Base-by-base conservation (phyloP, 2,797 vertebrate genomes). In the Argya squamiceps region DNA sequence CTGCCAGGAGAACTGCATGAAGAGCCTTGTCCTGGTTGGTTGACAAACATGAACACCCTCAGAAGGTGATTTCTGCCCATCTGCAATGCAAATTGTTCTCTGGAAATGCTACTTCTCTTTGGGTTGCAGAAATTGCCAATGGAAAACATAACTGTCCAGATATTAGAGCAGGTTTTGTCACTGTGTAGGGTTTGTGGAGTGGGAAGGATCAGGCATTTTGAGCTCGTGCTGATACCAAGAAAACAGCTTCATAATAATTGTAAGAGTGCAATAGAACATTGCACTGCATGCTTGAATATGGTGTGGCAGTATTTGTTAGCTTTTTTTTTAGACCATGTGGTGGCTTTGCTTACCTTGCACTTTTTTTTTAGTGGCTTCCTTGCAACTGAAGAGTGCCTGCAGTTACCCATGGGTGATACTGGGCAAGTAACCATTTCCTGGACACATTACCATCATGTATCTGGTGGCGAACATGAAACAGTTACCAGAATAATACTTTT, bases 41-140 rank as follows among this genome's bases (percentile, higher is more conserved):
- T 89, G 71, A 83, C 59, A 58, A 59, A 39, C 1, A 0, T 5
- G 26, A 50, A 26, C 36, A 34, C 4, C 7, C 16, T 85, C 20
- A 15, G 46, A 62, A 82, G 23, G 39, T 56, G 39, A 39, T 46
- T 46, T 69, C 76, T 1, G 2, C 8, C 43, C 6, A 13, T 79
- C 36, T 0, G 0, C 4, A 4, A 0, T 63, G 22, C 0, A 1
- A 32, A 5, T 36, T 0, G 0, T 84, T 13, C n/a, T 36, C 30
- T 79, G n/a, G 55, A 62, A 79, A 19, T 55, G 24, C 52, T 70
- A 9, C n/a, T 79, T 88, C 15, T 62, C 39, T 50, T 59, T 9
- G 5, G n/a, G 18, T 36, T 58, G 32, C 39, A 30, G 68, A 64
- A 43, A 37, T 9, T 39, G 20, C 22, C 47, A 50, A 3, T 0